Evolutionary conservation across 1,140 invertebrate species (phyloP).

Genomic region (Trachymyrmex cornetzi): DNA sequence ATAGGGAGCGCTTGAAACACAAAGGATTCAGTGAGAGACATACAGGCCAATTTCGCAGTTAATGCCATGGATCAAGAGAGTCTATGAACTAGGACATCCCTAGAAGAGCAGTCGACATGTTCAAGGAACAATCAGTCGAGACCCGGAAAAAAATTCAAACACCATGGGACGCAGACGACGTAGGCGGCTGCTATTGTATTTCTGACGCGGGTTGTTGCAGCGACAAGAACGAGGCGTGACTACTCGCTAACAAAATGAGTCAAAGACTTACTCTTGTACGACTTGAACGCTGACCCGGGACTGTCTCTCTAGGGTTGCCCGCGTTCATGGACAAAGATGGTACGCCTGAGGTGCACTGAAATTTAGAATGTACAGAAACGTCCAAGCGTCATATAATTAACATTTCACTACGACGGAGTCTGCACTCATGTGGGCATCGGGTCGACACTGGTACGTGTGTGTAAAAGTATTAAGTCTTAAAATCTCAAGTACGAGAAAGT

Average conservation of each 20-base stretch:
- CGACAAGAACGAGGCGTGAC: slow-evolving; percentile 77
- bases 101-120: slow-evolving; percentile 80
- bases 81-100: slow-evolving; percentile 77
- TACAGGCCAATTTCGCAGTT: slow-evolving; percentile 78
- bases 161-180: slow-evolving; percentile 53
- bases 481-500: slow-evolving; percentile 61
- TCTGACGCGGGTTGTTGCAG: slow-evolving; percentile 69
- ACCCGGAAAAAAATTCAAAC: slow-evolving; percentile 64
- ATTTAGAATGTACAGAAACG: slow-evolving; percentile 83
- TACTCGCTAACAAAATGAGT: slow-evolving; percentile 78
- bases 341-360: slow-evolving; percentile 84
- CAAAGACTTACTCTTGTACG: slow-evolving; percentile 82
- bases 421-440: slow-evolving; percentile 76
- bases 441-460: slow-evolving; percentile 72
- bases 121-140: slow-evolving; percentile 79
- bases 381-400: slow-evolving; percentile 78
- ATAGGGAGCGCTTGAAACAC: slow-evolving; percentile 76
- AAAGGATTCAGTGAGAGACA: slow-evolving; percentile 78
- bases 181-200: slow-evolving; percentile 63
- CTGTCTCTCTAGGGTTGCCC: slow-evolving; percentile 82
- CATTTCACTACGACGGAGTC: slow-evolving; percentile 75
- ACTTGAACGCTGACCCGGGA: slow-evolving; percentile 81
- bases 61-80: slow-evolving; percentile 81
- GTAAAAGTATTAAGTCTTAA: slow-evolving; percentile 51
- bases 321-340: slow-evolving; percentile 84